Base-by-base conservation (phyloP, 2,888 invertebrate genomes). In the Ectemnius continuus region DNA sequence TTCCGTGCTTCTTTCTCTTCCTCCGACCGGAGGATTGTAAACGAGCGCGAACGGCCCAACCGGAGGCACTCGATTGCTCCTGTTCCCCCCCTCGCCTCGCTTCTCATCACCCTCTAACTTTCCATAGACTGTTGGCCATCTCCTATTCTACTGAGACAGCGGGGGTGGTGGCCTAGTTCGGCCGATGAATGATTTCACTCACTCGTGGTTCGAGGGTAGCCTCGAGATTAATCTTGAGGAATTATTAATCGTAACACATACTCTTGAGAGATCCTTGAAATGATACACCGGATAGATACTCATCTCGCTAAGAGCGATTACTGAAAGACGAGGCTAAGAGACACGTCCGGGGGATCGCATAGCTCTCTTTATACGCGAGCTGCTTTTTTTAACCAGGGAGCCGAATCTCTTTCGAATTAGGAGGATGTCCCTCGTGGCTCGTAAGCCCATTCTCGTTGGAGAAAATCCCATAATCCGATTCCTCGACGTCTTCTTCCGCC, bases 401-500 rank as follows among this genome's bases (percentile, higher is more conserved):
- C 8, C 13, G 13, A 11, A 11, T 46, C 46, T 46, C 46, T 16
- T 18, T 16, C n/a, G 45, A 61, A 60, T 56, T 28, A 56, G 47
- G 46, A 74, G 48, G 20, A 47, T n/a, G 47, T 45, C 4, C 14
- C 5, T 16, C 57, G 64, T 14, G 56, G 57, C 46, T 61, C 61
- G 23, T 56, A 61, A 66, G 62, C 20, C 62, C 20, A 47, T 45
- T 57, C 59, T n/a, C 14, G 46, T 65, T 65, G 60, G 48, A 71
- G 76, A 59, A 75, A 71, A 75, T 76, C 71, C 76, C 63, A 52
- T 75, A 76, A 76, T 71, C 77, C 77, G 72, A 72, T 77, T 75
- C 69, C 13, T 56, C 16, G 72, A 69, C 72, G 16, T 69, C 69
- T 67, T 67, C 36, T 4, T 74, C 58, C 56, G 52, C 16, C 61